phyloP scores from a whole-genome alignment of 2,888 invertebrate species.

The Xestia c-nigrum region DNA sequence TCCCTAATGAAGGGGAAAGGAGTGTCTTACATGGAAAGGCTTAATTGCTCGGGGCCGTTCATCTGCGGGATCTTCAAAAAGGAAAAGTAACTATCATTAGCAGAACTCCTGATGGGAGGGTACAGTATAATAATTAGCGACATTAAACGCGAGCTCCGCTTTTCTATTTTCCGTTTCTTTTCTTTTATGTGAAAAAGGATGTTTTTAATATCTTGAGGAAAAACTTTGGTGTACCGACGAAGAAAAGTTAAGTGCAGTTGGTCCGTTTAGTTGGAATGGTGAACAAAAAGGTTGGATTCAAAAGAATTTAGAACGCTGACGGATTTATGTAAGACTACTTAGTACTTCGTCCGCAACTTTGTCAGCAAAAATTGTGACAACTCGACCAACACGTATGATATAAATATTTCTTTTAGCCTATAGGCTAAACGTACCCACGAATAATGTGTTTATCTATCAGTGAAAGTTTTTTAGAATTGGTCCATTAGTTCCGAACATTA shows the following conservation, averaged over 20 bases:
- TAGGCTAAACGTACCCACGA: too few species aligned
- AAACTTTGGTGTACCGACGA: conserved; percentile 13
- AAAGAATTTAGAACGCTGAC: conserved; percentile 15
- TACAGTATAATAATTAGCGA: conserved; percentile 65
- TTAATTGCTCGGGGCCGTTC: conserved; percentile 67
- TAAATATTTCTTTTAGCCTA: too few species aligned
- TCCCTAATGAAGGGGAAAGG: conserved; percentile 59
- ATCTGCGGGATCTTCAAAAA: conserved; percentile 70
- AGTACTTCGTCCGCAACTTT: too few species aligned
- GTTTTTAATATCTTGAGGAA: conserved; percentile 51
- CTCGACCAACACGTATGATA: too few species aligned
- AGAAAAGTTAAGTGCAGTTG: conserved; percentile 41
- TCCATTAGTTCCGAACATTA: too few species aligned
- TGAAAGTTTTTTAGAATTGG: too few species aligned
- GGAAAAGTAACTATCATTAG: conserved; percentile 72
- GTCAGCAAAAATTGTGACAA: too few species aligned
- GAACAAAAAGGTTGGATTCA: conserved; percentile 31
- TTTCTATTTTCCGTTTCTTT: conserved; percentile 54
- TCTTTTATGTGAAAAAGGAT: conserved; percentile 49
- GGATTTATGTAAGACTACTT: conserved; percentile 22
- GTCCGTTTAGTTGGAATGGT: conserved; percentile 18
- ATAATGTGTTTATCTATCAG: too few species aligned
- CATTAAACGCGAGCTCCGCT: conserved; percentile 58
- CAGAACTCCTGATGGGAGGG: conserved; percentile 57
- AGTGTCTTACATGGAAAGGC: conserved; percentile 68